Base-by-base conservation (phyloP, 2,113 vertebrate species). In the Hyla sarda region DNA sequence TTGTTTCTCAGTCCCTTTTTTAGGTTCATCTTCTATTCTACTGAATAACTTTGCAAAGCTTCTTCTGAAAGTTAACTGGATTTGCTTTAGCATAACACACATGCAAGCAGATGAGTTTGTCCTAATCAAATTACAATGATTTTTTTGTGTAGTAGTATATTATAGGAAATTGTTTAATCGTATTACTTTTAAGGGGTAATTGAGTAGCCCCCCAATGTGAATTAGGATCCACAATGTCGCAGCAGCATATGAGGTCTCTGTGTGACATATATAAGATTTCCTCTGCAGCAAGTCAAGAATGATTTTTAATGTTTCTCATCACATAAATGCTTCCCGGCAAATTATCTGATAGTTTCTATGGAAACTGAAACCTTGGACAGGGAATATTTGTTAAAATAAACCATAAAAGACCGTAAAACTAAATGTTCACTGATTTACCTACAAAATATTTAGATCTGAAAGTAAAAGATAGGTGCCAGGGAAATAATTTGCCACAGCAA, bases 281-380 rank as follows among this genome's bases (percentile, higher is more conserved):
- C 87, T 91, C 88, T 90, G 79, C 88, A 83, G 88, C 79, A 77
- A 92, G 88, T 93, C 89, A 93, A 89, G 88, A 89, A 82, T 90
- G 83, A 89, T 91, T 89, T 92, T 89, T 91, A 58, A 79, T 89
- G 88, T 91, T 92, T 92, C 93, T 93, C 91, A 82, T 93, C 88
- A 91, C 89, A 82, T 88, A 90, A 90, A 88, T 92, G 89, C 91
- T 92, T 91, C 89, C 90, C 88, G 85, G 87, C 86, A 91, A 93
- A 92, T 94, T 92, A 92, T 89, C 88, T 84, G 90, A 90, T 77
- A 84, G 89, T 93, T 91, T 86, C 89, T 89, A 90, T 88, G 90
- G 91, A 85, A 92, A 92, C 88, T 54, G 84, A 92, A 82, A 78
- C 58, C 76, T 87, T 48, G 83, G 80, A 73, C 72, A 88, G 60